Evolutionary conservation across 2,797 vertebrate genomes (phyloP), one percentile per base, ranked within the genome.

Genomic region (Enteromius treurensis): DNA sequence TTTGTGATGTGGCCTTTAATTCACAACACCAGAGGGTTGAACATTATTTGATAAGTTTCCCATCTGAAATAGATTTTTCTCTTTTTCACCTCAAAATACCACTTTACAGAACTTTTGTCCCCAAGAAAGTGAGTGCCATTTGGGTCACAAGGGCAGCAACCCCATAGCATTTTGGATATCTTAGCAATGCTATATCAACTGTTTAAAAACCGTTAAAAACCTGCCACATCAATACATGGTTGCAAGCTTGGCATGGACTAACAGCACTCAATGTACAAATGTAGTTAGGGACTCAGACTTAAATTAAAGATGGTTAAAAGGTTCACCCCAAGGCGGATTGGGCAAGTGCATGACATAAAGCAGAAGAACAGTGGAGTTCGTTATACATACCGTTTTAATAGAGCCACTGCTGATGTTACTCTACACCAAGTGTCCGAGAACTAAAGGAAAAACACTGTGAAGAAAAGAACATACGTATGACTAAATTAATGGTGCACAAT

Each of bases 321-420:
- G 93, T 94, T 94, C 91, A 92, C 58, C 26, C 69, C 65, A 32
- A 84, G 76, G 78, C 55, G 62, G 64, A 45, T 71, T 23, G 37
- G 85, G 75, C 77, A 84, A 84, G 62, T 21, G 79, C 74, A 69
- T 71, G 49, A 77, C 49, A 80, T 55, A 74, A 81, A 45, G 79
- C 85, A 86, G 82, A 79, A 4, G 47, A n/a, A 37, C 13, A 53
- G 23, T 83, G 83, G 74, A 71, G 89, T 85, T 82, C 85, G 87
- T 87, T 87, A 86, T 89, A 90, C 91, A 91, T 91, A 89, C 89
- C 91, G 91, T 91, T 93, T 94, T 92, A 93, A 93, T 92, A 92
- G 91, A 91, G 40, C 70, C 86, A 75, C 82, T 80, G 86, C 89
- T 91, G 91, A 92, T 88, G 87, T 90, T 90, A 90, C 88, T 87